Conservation (phyloP, 2,888 invertebrate species). For the Tetramorium bicarinatum region DNA sequence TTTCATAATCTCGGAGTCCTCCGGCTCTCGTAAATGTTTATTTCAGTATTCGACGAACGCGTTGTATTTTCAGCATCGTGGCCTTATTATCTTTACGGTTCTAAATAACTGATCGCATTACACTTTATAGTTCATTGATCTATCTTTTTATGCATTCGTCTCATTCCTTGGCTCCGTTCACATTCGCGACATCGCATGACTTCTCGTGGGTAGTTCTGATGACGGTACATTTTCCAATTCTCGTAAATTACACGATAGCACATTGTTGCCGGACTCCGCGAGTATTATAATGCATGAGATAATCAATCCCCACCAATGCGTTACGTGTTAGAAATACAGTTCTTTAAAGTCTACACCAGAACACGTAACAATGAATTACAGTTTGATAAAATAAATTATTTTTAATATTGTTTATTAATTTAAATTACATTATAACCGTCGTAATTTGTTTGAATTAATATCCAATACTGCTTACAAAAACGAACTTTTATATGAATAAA, state of each 20-base stretch:
- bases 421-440: not conserved
- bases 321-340: constrained; percentile 24
- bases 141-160: constrained; percentile 12
- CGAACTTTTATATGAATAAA: not conserved
- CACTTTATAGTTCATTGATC: constrained; percentile 18
- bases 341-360: not conserved
- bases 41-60: constrained; percentile 3
- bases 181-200: constrained; percentile 16
- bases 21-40: not conserved
- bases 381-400: not conserved
- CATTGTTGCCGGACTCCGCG: constrained; percentile 23
- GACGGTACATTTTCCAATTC: constrained; percentile 67
- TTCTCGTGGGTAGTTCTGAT: constrained; percentile 39
- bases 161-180: constrained; percentile 35
- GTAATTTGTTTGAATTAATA: not conserved
- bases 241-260: constrained; percentile 69
- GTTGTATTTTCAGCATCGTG: constrained; percentile 8
- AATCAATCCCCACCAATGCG: constrained; percentile 25
- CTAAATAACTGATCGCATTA: not conserved
- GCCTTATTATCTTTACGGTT: constrained; percentile 22
- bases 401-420: not conserved
- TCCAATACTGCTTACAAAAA: not conserved
- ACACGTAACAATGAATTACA: not conserved
- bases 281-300: constrained; percentile 43
- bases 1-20: not conserved